Base-by-base conservation (phyloP, 2,888 invertebrate species). In the Acleris emargana region DNA sequence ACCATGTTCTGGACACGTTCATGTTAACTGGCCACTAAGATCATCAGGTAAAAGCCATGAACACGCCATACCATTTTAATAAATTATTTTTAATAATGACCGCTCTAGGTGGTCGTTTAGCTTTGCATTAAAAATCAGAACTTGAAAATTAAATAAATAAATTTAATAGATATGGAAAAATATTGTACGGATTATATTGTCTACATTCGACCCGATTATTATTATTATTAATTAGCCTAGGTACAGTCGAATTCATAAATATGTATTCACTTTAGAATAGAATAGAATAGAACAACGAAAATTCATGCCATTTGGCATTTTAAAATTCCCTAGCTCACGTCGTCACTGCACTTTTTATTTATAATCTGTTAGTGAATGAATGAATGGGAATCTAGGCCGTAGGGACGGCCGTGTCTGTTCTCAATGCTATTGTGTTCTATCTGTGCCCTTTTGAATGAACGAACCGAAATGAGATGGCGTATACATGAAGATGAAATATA, bases 351-450 rank as follows among this genome's bases (percentile, higher is more conserved):
- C 51, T 55, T 60, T 51, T 60, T 66, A 66, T 66, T 60, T 66
- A 60, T 66, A 66, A 60, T 66, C 64, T 60, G 60, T 66, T 20
- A 64, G 60, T 32, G 64, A 54, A 50, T 59, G 58, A 54, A 54
- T 54, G 58, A 59, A 54, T 51, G 45, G 5, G 58, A 66, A 66
- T 66, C 60, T 66, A 66, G 64, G 64, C 53, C 64, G 53, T 53
- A 53, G 58, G 53, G 55, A 47, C 62, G 50, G 64, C 43, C 42
- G 58, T 43, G 64, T 64, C 55, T 53, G 51, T 28, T 25, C n/a
- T 49, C 43, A 43, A 49, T 54, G 50, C 2, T 43, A 32, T 60
- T 64, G 50, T 63, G 45, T 50, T 54, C 43, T 43, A 64, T 54
- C 25, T 54, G 22, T 64, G 38, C 58, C 42, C 47, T 64, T 47